phyloP scores from a whole-genome alignment of 2,888 invertebrate genomes.

The Achlya flavicornis region DNA sequence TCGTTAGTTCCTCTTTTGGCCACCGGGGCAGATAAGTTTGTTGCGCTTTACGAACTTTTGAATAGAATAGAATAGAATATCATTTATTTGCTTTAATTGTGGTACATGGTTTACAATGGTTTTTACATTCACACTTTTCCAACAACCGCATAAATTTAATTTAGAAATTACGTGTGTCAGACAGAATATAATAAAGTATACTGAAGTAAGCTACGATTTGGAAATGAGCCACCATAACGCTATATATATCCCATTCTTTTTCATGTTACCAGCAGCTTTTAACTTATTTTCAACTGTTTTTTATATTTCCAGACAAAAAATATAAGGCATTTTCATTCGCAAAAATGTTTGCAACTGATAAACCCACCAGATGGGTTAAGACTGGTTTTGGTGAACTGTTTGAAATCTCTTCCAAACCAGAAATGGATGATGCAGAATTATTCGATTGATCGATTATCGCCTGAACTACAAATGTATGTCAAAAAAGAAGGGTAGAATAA shows the following conservation, averaged over 20 bases:
- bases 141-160: no score
- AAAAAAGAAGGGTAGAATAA: constrained; percentile 11
- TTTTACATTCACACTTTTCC: no score
- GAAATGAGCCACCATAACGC: no score
- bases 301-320: constrained; percentile 47
- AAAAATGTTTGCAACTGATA: constrained; percentile 47
- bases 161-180: no score
- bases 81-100: no score
- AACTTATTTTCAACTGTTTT: not conserved
- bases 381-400: constrained; percentile 39
- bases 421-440: constrained; percentile 58
- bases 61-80: no score
- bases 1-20: no score
- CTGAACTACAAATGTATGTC: constrained; percentile 34
- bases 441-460: constrained; percentile 31
- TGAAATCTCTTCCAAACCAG: constrained; percentile 31
- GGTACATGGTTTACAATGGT: no score
- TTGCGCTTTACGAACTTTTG: no score
- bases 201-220: no score
- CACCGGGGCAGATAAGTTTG: no score
- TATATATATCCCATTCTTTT: not conserved
- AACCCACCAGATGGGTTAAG: constrained; percentile 28
- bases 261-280: not conserved
- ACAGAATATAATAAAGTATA: no score
- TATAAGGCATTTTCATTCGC: constrained; percentile 45